Evolutionary conservation across 2,797 vertebrate species (phyloP), one percentile per base, ranked within the genome.

Genomic region (Pseudochromis fuscus): DNA sequence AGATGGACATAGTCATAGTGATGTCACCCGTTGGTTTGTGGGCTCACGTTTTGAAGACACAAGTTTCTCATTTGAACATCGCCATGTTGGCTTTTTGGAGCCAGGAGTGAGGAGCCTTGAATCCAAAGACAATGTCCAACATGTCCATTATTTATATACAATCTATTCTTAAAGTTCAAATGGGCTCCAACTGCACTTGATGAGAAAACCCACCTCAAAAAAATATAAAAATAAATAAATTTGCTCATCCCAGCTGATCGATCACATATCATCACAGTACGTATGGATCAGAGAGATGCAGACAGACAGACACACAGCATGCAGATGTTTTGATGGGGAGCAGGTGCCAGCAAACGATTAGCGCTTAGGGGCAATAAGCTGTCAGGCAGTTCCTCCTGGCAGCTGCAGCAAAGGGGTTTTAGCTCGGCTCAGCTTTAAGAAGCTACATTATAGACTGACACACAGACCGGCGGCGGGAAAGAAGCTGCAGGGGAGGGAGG

Each of bases 271-370:
- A 51, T 60, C 50, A 64, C 12, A 16, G 53, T 5, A 40, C 3
- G 28, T 12, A 33, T 25, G 45, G 40, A 61, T 72, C 27, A 51
- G 21, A 61, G 33, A 50, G 50, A 67, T 13, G 13, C 16, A 2
- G 8, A 19, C 7, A 58, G 49, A 21, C 18, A 45, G 51, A 69
- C 46, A 21, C 28, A 75, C 58, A 59, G 21, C 69, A 46, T 66
- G 62, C 53, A 76, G 51, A 87, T 82, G 77, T 82, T 72, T 66
- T 62, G 63, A 80, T 63, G 69, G 67, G 49, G 35, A 15, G 67
- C 50, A 19, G 78, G 77, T 19, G 27, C 65, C 71, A 59, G 50
- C 7, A 24, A 75, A 63, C 24, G 55, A 80, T 86, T 72, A 72
- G 55, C 6, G 18, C 62, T 67, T 56, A 24, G 60, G 65, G 72